phyloP scores from a whole-genome alignment of 1,140 invertebrate genomes.

The Saccostrea echinata region DNA sequence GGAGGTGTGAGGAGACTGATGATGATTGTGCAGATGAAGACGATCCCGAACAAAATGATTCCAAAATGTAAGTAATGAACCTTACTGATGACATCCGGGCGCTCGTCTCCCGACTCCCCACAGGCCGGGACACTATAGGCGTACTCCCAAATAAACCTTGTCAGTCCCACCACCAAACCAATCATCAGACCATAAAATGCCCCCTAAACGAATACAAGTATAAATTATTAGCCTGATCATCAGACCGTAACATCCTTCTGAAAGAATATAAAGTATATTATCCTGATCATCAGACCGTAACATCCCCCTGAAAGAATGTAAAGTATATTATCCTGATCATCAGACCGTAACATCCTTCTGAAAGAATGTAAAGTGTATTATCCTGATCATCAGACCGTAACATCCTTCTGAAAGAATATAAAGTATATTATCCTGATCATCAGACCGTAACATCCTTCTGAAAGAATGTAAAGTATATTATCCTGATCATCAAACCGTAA shows the following conservation, averaged over 20 bases:
- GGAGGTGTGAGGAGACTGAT: conserved; percentile 78
- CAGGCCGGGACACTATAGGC: conserved; percentile 72
- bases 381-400: conserved; percentile 82
- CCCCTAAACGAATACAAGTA: conserved; percentile 72
- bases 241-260: no score
- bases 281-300: conserved; percentile 83
- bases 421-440: no score
- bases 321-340: not conserved
- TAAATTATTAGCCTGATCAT: not conserved
- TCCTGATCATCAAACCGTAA: no score
- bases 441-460: no score
- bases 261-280: conserved; percentile 63
- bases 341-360: no score
- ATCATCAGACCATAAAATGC: conserved; percentile 83
- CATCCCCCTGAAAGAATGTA: conserved; percentile 80
- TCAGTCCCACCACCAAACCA: conserved; percentile 81
- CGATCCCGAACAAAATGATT: conserved; percentile 78
- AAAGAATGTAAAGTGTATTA: conserved; percentile 67
- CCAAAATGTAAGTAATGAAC: conserved; percentile 81
- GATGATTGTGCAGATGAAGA: conserved; percentile 70
- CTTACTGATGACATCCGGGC: conserved; percentile 75
- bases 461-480: no score
- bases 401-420: conserved; percentile 80
- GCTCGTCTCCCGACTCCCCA: conserved; percentile 68
- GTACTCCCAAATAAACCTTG: conserved; percentile 79